Evolutionary conservation across 2,888 invertebrate species (phyloP).

Genomic region (Epinotia brunnichana): DNA sequence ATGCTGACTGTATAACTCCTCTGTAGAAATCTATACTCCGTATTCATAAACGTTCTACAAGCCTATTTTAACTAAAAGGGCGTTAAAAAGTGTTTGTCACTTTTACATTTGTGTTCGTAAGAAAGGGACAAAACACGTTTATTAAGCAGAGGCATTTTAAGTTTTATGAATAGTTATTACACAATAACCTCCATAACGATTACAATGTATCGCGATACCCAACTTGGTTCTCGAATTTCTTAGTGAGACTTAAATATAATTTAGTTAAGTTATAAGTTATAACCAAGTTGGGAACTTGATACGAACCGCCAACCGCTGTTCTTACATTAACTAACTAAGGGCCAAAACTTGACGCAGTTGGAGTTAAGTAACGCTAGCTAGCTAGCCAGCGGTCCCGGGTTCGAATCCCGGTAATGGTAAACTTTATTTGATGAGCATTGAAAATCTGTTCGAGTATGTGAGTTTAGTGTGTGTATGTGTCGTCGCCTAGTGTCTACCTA

Average conservation of each 20-base stretch:
- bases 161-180: too few species aligned
- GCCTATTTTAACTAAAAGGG: too few species aligned
- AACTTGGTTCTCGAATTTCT: slow-evolving; percentile 23
- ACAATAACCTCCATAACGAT: slow-evolving; percentile 8
- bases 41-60: too few species aligned
- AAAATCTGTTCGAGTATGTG: too few species aligned
- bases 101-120: too few species aligned
- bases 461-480: too few species aligned
- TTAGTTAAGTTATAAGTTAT: slow-evolving; percentile 15
- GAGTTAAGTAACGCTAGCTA: background rate
- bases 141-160: too few species aligned
- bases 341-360: background rate
- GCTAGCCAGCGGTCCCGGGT: background rate
- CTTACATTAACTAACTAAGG: slow-evolving; percentile 17
- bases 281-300: slow-evolving; percentile 29
- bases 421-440: background rate
- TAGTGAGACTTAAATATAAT: slow-evolving; percentile 16
- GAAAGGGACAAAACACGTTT: too few species aligned
- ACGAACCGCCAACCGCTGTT: slow-evolving; percentile 7
- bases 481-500: too few species aligned
- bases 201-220: slow-evolving; percentile 11
- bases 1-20: too few species aligned
- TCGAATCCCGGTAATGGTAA: background rate
- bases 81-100: too few species aligned
- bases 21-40: too few species aligned